Evolutionary conservation across 2,888 invertebrate genomes (phyloP), one percentile per base, ranked within the genome.

Genomic region (Hemistola chrysoprasaria): DNA sequence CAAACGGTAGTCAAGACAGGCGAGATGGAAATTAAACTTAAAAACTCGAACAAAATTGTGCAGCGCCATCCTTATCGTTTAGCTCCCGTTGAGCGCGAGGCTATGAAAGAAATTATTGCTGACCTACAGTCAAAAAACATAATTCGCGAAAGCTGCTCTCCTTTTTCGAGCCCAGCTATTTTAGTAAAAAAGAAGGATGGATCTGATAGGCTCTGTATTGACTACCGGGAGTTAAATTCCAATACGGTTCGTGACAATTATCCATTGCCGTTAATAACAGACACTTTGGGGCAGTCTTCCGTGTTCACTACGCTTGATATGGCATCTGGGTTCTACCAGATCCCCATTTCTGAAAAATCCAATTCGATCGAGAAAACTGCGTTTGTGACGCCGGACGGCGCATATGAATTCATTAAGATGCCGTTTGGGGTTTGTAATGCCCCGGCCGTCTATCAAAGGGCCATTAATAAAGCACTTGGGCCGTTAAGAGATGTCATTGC

Each of bases 361-460:
- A n/a, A 22, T 10, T 21, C 21, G 6, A 20, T 31, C 8, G 31
- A 31, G 10, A 31, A 31, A 11, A 31, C 34, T 7, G 34, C 37
- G 1, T 37, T 37, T 24, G 24, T 37, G 16, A 37, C 37, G 5
- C 37, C 22, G n/a, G n/a, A 21, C 6, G 42, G 31, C 1, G 33
- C 33, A 11, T 40, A 24, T 16, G 41, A 47, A 8, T 49, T 26
- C 20, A 1, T 28, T 1, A 30, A 23, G 5, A 38, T 49, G 40
- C 49, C 49, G 6, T 50, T 49, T 31, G 45, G 45, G 8, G 27
- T 45, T 2, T 11, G 24, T 2, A 49, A 40, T 23, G 45, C 46
- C 1, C 41, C 41, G 8, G n/a, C 35, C 3, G 43, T 43, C 5
- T 48, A 36, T 22, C 34, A 29, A 9, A 20, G 45, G 9, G 10